Evolutionary conservation across 2,113 vertebrate species (phyloP), one percentile per base, ranked within the genome.

Genomic region (Gnathonemus echidnorhynchus): DNA sequence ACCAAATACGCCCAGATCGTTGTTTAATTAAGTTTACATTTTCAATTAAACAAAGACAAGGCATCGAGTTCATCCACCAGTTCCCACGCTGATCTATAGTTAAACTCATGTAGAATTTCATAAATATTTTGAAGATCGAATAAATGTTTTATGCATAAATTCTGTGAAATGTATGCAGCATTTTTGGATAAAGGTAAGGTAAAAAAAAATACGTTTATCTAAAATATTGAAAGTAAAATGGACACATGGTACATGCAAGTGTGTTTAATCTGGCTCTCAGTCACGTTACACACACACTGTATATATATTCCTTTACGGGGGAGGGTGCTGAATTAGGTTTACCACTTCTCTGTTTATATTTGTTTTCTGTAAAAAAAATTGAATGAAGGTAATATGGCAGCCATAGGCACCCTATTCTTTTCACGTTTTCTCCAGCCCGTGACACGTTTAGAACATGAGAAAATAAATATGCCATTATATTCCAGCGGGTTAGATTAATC

Each of bases 401-500:
- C n/a, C 49, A 53, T 56, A 50, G 6, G 13, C 15, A 5, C 50
- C 48, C 50, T 35, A 52, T 31, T 48, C 46, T 52, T 15, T 53
- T 48, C 48, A 49, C 13, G 9, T 35, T 35, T 50, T 56, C 48
- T 87, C 17, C 17, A 53, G 24, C 2, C 86, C 31, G 15, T 56
- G 49, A 39, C 86, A 48, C 83, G 42, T 85, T 85, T 48, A 53
- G 49, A 53, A 39, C 86, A 87, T 87, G 31, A 87, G 27, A 87
- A 87, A 87, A 87, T 87, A 53, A 87, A 87, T 21, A 39, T 50
- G 11, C 31, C 49, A 53, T 53, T 52, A 53, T 87, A 56, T 87
- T 87, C 86, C 50, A 56, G 50, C 8, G 39, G 86, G 49, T 87
- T 87, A 50, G 48, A 87, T 87, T 87, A 87, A 87, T 87, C 31